Evolutionary conservation across 2,113 vertebrate genomes (phyloP).

Genomic region (Tupaia chinensis): DNA sequence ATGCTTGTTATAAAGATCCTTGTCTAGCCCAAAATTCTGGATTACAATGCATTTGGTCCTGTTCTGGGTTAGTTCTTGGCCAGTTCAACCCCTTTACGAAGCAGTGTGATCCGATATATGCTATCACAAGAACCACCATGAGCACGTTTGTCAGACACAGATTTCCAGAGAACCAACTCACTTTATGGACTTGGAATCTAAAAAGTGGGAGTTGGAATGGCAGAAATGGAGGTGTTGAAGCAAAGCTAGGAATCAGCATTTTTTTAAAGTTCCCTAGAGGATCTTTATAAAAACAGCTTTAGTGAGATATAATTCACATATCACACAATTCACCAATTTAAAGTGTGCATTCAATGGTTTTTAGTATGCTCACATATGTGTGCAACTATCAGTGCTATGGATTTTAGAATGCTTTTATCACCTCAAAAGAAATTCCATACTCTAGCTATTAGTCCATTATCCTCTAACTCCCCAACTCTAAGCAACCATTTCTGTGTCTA

Average conservation of each 20-base stretch:
- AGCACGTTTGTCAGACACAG: background rate
- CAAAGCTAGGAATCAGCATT: background rate
- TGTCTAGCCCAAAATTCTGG: background rate
- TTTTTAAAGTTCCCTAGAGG: background rate
- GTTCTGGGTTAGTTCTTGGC: background rate
- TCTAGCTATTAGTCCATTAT: background rate
- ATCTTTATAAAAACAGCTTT: background rate
- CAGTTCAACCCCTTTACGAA: background rate
- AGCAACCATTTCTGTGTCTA: background rate
- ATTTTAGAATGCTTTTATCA: background rate
- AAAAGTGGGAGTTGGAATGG: background rate
- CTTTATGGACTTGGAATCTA: background rate
- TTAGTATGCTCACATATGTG: background rate
- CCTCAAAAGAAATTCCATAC: background rate
- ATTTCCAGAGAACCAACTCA: background rate
- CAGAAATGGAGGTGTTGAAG: rapidly evolving
- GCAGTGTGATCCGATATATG: background rate
- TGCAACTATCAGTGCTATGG: background rate
- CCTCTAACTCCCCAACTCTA: background rate
- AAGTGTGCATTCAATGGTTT: background rate
- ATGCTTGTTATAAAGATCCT: background rate
- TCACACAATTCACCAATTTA: background rate
- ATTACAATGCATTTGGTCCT: background rate
- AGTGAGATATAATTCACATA: background rate
- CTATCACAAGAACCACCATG: background rate